Evolutionary conservation across 2,797 vertebrate species (phyloP).

Genomic region (Siniperca scherzeri): DNA sequence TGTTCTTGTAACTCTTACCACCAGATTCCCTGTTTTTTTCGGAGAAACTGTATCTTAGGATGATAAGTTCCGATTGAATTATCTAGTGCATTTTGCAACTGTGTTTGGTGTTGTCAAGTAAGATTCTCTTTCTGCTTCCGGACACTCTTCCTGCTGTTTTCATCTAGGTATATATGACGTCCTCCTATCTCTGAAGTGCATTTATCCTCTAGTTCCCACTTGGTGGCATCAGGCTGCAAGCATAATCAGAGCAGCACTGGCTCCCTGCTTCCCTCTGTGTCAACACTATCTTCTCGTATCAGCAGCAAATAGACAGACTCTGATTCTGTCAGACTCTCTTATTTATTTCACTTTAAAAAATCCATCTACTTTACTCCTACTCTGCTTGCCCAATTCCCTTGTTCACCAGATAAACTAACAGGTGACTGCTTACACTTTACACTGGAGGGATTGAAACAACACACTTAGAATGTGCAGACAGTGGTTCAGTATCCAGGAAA

Average conservation of each 20-base stretch:
- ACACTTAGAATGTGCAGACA: neutral
- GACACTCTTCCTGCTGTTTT: slow-evolving; percentile 21
- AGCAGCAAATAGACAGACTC: slow-evolving; percentile 61
- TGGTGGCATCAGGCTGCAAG: slow-evolving; percentile 61
- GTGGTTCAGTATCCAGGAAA: neutral
- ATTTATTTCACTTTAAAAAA: slow-evolving; percentile 68
- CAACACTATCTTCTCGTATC: slow-evolving; percentile 64
- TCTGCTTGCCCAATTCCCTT: slow-evolving; percentile 40
- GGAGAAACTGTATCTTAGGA: neutral
- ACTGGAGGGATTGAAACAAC: slow-evolving; percentile 26
- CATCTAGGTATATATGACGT: slow-evolving; percentile 23
- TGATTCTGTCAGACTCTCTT: slow-evolving; percentile 52
- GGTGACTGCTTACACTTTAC: slow-evolving; percentile 50
- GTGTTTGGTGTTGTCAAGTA: slow-evolving; percentile 21
- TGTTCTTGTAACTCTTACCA: slow-evolving; percentile 15
- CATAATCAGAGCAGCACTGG: slow-evolving; percentile 51
- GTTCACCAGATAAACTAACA: slow-evolving; percentile 54
- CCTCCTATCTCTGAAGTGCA: slow-evolving; percentile 38
- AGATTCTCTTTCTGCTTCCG: slow-evolving; percentile 12
- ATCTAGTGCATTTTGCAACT: slow-evolving; percentile 23
- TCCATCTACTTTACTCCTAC: slow-evolving; percentile 36
- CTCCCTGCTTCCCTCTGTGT: slow-evolving; percentile 48
- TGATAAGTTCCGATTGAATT: neutral
- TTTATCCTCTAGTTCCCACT: slow-evolving; percentile 44
- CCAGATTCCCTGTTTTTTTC: neutral